These are phyloP conservation scores for Hippasteria phrygiana DNA, from an alignment of 53 echinoderm and acorn worm genomes.

Conservation along the genomic window DNA sequence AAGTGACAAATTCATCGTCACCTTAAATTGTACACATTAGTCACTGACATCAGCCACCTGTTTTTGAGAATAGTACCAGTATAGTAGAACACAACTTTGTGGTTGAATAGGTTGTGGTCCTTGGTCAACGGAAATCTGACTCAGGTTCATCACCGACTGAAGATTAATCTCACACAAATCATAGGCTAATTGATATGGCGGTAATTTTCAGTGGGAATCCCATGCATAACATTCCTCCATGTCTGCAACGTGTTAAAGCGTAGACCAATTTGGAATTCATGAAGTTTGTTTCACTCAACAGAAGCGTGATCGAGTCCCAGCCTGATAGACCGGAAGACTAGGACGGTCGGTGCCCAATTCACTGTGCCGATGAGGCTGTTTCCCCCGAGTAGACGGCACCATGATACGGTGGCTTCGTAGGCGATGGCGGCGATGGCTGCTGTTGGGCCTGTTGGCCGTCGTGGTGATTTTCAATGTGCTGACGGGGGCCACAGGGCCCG, in stretches of 20 bases:
- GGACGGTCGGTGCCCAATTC: not conserved
- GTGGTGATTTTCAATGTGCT: not conserved
- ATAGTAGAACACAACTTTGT: not conserved
- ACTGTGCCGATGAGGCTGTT: constrained; percentile 32
- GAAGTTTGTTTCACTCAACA: not conserved
- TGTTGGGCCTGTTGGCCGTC: not conserved
- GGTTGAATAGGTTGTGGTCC: no score
- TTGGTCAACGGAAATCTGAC: no score
- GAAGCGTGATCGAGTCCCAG: not conserved
- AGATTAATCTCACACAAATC: no score
- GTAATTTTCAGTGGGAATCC: no score
- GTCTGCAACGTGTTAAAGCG: no score
- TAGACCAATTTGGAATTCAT: no score
- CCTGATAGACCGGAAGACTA: not conserved
- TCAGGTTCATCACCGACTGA: no score
- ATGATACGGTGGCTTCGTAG: constrained; percentile 60
- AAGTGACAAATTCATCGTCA: not conserved
- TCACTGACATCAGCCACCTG: constrained; percentile 12
- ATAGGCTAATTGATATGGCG: no score
- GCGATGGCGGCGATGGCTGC: constrained; percentile 51
- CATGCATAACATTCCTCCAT: no score
- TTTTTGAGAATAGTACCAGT: not conserved
- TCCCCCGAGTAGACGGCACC: not conserved
- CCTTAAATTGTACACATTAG: not conserved
- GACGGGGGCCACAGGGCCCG: not conserved